Evolutionary conservation across 1,140 invertebrate species (phyloP).

Genomic region (Papilio helenus): DNA sequence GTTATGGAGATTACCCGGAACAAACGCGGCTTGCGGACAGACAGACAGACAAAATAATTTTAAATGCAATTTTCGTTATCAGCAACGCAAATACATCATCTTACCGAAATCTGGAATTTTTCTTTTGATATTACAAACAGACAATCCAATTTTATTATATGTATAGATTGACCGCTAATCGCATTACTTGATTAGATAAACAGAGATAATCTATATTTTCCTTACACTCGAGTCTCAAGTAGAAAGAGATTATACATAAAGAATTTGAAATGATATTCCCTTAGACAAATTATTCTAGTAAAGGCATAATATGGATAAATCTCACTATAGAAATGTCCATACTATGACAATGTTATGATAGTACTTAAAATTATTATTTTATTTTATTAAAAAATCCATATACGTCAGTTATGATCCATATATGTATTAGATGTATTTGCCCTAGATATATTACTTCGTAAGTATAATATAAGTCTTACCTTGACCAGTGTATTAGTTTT

Average conservation of each 20-base stretch:
- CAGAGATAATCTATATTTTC: background rate
- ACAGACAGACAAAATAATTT: too few relatives aligned
- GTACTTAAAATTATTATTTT: background rate
- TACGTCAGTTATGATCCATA: background rate
- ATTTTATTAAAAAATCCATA: constrained; percentile 1
- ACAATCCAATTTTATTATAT: too few relatives aligned
- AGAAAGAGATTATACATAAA: background rate
- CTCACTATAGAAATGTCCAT: background rate
- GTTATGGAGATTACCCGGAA: too few relatives aligned
- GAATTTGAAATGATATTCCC: background rate
- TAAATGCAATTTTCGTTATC: too few relatives aligned
- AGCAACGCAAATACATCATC: too few relatives aligned
- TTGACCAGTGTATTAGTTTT: background rate
- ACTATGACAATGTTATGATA: background rate
- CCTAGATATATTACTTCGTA: constrained; percentile 7
- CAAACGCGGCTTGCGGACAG: too few relatives aligned
- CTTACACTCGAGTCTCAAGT: too few relatives aligned
- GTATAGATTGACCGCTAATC: background rate
- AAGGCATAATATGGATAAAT: background rate
- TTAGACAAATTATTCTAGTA: background rate
- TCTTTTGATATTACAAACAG: too few relatives aligned
- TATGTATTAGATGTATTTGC: background rate
- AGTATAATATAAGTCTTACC: constrained; percentile 5
- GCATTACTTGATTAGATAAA: background rate
- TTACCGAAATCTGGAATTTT: too few relatives aligned